Evolutionary conservation across 35 echinoderm and acorn worm species (phyloP), one percentile per base, ranked within the genome.

Genomic region (Heliocidaris erythrogramma): DNA sequence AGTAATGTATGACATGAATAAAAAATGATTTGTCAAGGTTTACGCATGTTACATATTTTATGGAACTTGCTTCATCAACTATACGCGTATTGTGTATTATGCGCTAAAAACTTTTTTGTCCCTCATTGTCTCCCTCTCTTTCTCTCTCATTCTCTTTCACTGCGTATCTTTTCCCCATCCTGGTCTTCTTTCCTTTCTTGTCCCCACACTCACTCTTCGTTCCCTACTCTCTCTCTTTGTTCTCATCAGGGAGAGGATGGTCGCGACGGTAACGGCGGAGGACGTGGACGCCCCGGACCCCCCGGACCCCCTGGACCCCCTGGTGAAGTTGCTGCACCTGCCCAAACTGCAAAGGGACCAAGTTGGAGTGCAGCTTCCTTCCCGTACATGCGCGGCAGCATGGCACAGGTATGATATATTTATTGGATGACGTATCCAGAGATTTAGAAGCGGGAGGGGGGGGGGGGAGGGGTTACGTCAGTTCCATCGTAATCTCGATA

Each of bases 281-380:
- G 91, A 30, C 47, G 49, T 52, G 91, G 91, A 92, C 47, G 29
- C 50, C 91, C 91, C 7, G 91, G 91, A 12, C 96, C 94, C 29
- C 96, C 96, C 3, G 96, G 96, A 47, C 96, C 94, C 89, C 88
- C 96, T 24, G 95, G 84, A 48, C 60, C 93, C 24, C 60, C 93
- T 27, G 93, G 93, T 78, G 93, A 94, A 85, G 91, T 92, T 17
- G 47, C 47, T 32, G 87, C 87, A 2, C 13, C 87, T 47, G 87
- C 87, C 11, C 87, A 89, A 89, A 89, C 87, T 5, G 17, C 31
- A 48, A 89, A 89, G 87, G 87, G 87, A 89, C 87, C 87, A 48
- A 89, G 47, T 9, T 89, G 87, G 87, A 48, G 14, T 7, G 87
- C 87, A 14, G 47, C 47, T 16, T 12, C 87, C 87, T 89, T 47